Base-by-base conservation (phyloP, 2,888 invertebrate genomes). In the Aromia moschata region DNA sequence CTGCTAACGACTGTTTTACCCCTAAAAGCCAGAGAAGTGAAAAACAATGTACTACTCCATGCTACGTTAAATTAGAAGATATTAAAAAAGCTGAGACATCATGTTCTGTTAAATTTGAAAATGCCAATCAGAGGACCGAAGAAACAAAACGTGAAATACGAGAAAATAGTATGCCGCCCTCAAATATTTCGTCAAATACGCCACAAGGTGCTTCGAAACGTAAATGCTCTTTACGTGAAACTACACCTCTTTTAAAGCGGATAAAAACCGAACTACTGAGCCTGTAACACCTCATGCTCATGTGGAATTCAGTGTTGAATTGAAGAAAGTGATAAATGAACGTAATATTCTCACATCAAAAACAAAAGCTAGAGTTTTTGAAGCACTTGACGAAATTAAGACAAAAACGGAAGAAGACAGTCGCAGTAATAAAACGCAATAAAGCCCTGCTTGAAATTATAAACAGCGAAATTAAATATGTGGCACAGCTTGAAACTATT, bases 401-500 rank as follows among this genome's bases (percentile, higher is more conserved):
- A 70, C 70, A 9, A 77, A 78, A 58, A 79, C 71, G 11, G 72
- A 77, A 73, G 72, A 79, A 64, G 72, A 79, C 66, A 71, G 67
- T 74, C 65, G 80, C 71, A 74, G 77, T 56, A 72, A 73, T 47
- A 76, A n/a, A 77, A 56, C 73, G 73, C 46, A 71, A 74, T 44
- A 86, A 87, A 78, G 86, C 88, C 0, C 81, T 89, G 15, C 81
- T 86, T 71, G 91, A 91, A 80, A 86, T 91, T 60, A 81, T 90
- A 47, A 84, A 84, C 10, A 89, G 89, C 5, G 91, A 92, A 80
- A 84, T 85, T 57, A 84, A 86, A 4, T 92, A 91, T 76, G 79
- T 91, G 12, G 81, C 84, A 14, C 89, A 91, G 68, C 77, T 91
- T 33, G 87, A 89, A 74, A 80, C 84, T 15, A 81, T 91, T 5